Evolutionary conservation across 2,797 vertebrate species (phyloP).

Genomic region (Sylvilagus floridanus): DNA sequence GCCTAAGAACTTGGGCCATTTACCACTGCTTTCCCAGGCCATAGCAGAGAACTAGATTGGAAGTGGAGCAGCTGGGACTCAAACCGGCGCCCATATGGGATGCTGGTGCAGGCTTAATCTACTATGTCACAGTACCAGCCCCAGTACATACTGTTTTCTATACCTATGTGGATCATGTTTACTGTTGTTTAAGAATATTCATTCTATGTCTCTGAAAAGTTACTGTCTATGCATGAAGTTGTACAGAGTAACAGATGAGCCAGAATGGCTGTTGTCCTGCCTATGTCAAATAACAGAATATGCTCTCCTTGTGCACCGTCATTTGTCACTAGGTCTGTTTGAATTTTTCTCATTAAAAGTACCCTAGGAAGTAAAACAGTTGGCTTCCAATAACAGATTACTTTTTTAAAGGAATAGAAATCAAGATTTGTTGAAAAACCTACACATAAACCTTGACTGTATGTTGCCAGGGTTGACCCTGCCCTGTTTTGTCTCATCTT

Average conservation of each 20-base stretch:
- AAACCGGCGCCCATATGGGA: too few relatives aligned
- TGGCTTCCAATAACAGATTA: not conserved
- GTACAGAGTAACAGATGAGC: not conserved
- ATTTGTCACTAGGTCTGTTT: not conserved
- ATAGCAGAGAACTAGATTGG: too few relatives aligned
- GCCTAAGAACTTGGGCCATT: too few relatives aligned
- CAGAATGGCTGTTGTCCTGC: not conserved
- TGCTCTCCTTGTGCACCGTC: not conserved
- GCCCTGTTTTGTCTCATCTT: not conserved
- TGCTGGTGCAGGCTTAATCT: too few relatives aligned
- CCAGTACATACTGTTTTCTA: too few relatives aligned
- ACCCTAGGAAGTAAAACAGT: not conserved
- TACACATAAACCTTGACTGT: not conserved
- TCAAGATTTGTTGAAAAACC: not conserved
- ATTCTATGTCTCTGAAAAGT: not conserved
- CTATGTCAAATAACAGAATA: not conserved
- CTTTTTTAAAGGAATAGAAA: constrained; percentile 8
- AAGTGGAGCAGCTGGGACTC: too few relatives aligned
- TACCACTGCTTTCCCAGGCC: too few relatives aligned
- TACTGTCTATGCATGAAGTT: not conserved
- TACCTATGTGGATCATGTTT: not conserved
- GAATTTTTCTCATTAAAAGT: not conserved
- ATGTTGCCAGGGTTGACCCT: not conserved
- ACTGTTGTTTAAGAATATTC: not conserved
- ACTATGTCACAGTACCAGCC: too few relatives aligned